Evolutionary conservation across 2,113 vertebrate genomes (phyloP), one percentile per base, ranked within the genome.

Genomic region (Opisthocomus hoazin): DNA sequence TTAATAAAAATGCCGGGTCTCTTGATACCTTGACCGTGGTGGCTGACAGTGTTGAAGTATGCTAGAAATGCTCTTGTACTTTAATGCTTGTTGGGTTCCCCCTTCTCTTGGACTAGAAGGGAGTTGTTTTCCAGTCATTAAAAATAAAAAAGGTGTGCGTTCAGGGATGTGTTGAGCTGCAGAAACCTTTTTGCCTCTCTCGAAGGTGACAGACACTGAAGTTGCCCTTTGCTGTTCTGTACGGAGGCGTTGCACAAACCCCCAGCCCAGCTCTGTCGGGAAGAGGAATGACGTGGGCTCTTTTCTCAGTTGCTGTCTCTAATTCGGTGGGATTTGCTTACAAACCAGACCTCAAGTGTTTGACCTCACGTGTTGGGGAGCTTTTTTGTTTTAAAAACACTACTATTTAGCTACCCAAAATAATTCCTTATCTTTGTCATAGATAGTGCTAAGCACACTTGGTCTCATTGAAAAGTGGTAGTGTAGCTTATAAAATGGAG

Each of bases 381-480:
- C 87, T 91, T 95, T 94, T 77, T 96, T 11, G 96, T 98, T 98
- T 93, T 93, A 89, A 97, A 97, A 97, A 95, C 84, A 87, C 88
- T 88, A 56, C 66, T 95, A 12, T 84, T 80, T 89, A 91, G 90
- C 97, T 93, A 69, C 91, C 96, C 89, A 30, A 51, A 63, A 27
- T 34, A 50, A 91, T 87, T 95, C 71, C 83, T 88, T 57, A 51
- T 69, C 92, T 82, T 84, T 81, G 83, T 93, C 82, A 37, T 78
- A 86, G 70, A 57, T 88, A 70, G 98, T 98, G 98, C 97, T 69
- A 98, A 98, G 98, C 98, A 98, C 97, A 51, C 81, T 78, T 64
- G 91, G 90, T 95, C 85, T 90, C 93, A 81, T 50, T 92, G 93
- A 87, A 69, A 94, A 91, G 75, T 96, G 87, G 66, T 95, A 95